Percentiles rank a stretch among this genome's conserved stretches.
phyloP scores from a whole-genome alignment of 2,888 invertebrate genomes.

The Mylabris sibirica region DNA sequence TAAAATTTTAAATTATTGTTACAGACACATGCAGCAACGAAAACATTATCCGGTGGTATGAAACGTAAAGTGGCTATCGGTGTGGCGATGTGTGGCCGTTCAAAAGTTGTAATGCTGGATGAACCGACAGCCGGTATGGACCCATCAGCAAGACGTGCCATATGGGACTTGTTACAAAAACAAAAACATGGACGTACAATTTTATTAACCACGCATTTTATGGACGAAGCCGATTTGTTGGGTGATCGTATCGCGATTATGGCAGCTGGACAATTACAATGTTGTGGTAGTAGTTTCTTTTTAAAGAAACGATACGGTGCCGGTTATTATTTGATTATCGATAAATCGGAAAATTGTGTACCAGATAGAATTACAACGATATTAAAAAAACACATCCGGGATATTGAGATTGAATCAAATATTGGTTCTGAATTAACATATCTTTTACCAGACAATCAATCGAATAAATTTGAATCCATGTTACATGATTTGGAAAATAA shows the following conservation, averaged over 20 bases:
- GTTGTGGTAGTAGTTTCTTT: constrained; percentile 77
- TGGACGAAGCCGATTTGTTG: constrained; percentile 85
- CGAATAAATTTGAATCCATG: constrained; percentile 70
- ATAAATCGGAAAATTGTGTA: constrained; percentile 64
- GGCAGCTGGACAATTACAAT: constrained; percentile 77
- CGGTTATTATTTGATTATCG: constrained; percentile 77
- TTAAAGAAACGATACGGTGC: constrained; percentile 81
- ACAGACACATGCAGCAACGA: constrained; percentile 59
- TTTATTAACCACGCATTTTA: constrained; percentile 81
- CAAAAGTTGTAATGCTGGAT: constrained; percentile 72
- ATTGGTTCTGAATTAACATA: constrained; percentile 78
- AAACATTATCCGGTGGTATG: constrained; percentile 74
- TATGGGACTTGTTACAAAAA: constrained; percentile 79
- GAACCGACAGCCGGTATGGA: constrained; percentile 83
- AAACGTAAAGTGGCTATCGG: constrained; percentile 75
- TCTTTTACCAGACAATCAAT: constrained; percentile 68
- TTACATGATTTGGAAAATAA: constrained; percentile 71
- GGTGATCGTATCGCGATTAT: constrained; percentile 86
- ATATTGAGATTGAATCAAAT: constrained; percentile 69
- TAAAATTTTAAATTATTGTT: neutral
- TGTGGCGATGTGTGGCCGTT: constrained; percentile 74
- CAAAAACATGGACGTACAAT: constrained; percentile 77
- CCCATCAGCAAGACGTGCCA: constrained; percentile 76
- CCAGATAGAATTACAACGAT: constrained; percentile 60
- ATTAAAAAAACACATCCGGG: constrained; percentile 68